Evolutionary conservation across 2,113 vertebrate species (phyloP), one percentile per base, ranked within the genome.

Genomic region (Melanotaenia duboulayi): DNA sequence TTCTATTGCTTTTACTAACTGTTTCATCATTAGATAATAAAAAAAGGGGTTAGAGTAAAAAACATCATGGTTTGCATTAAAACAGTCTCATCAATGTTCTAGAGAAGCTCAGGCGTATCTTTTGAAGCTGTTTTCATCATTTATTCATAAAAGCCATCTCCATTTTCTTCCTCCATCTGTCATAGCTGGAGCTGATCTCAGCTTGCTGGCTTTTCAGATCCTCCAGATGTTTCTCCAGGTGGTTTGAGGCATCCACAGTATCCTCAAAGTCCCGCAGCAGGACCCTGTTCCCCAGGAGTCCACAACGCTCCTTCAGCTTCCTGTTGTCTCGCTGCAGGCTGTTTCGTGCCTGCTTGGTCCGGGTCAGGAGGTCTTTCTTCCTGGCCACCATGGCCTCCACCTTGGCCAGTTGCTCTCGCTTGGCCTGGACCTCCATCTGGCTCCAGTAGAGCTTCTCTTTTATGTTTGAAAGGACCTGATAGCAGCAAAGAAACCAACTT

Each of bases 381-480:
- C 58, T 82, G 14, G 91, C 87, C 76, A 95, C 73, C 13, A 16
- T 0, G 0, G 49, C 62, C 50, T 96, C 94, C 0, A 87, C 14
- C 11, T 89, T 67, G 1, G 65, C 62, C 35, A 96, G 90, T 58
- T 90, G 84, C 0, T 82, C 56, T 57, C 60, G 92, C 20, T 90
- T 92, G 25, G n/a, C 9, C 7, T 81, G 8, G 5, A 95, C 89
- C 67, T 94, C 90, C 7, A n/a, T 70, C 42, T 95, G 91, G n/a
- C 92, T 74, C 25, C 93, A 94, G 64, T 89, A 76, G 2, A 97
- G 57, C 87, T 96, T 97, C 50, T 96, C 95, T 71, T 93, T 96
- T 14, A 95, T 5, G 0, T 96, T 94, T 5, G 92, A 91, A 17
- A 97, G 84, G n/a, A 88, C 46, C 93, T 94, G 76, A 59, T 0